Base-by-base conservation (phyloP, 2,888 invertebrate species). In the Mayetiola destructor region DNA sequence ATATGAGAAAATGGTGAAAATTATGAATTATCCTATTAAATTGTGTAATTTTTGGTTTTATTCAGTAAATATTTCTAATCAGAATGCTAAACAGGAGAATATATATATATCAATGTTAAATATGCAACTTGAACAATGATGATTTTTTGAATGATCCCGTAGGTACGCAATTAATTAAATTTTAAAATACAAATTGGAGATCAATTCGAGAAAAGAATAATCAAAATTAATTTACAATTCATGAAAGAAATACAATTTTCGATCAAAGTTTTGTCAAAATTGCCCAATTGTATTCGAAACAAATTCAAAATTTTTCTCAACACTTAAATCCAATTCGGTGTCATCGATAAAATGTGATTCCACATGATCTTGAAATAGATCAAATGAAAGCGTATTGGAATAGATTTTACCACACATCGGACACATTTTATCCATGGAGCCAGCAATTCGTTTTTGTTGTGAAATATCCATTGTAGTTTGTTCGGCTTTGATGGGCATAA, bases 381-480 rank as follows among this genome's bases (percentile, higher is more conserved):
- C 71, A 68, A 87, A 85, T 21, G 74, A 67, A 12, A 75, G 67
- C 57, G 77, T 73, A 66, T 76, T 76, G 48, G 73, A 72, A 65
- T 81, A 88, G 61, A 74, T 73, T 67, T 76, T 75, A 10, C 80
- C 82, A 70, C 88, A 88, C 73, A 88, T 77, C 0, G 88, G 88
- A 64, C 88, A 88, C 56, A 84, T 80, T 68, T 80, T 81, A 67
- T 69, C 67, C 27, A 63, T 58, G 48, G 64, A 63, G 60, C 71
- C 70, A 2, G 68, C 68, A 39, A 66, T 62, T 1, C 67, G 61
- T 61, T 70, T 69, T 21, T 69, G 65, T 58, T 72, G 67, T 14
- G 67, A 60, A 1, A 69, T 62, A 59, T 71, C 70, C 63, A 73
- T 63, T 66, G 70, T 65, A 67, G 63, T 64, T 37, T 59, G 56